Evolutionary conservation across 2,113 vertebrate genomes (phyloP).

Genomic region (Sminthopsis crassicaudata): DNA sequence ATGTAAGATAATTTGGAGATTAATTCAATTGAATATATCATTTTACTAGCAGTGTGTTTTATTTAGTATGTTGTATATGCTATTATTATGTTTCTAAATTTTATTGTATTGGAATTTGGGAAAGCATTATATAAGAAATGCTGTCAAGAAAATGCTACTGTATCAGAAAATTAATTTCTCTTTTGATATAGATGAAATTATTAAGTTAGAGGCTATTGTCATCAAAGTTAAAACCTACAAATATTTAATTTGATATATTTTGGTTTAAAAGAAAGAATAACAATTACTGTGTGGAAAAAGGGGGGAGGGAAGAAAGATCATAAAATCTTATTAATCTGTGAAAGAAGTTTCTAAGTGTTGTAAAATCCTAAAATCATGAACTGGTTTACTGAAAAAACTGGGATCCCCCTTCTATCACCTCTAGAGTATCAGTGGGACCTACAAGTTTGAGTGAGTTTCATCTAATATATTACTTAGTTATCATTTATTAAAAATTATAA

Average conservation of each 20-base stretch:
- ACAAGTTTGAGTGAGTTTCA: neutral
- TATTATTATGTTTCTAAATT: neutral
- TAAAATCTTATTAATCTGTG: neutral
- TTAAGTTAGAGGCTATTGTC: neutral
- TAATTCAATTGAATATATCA: neutral
- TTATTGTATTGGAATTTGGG: neutral
- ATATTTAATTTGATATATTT: neutral
- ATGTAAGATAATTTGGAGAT: too few relatives aligned
- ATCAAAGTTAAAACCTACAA: neutral
- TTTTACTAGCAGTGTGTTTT: neutral
- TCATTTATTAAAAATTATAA: neutral
- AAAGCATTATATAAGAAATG: neutral
- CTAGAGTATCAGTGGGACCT: neutral
- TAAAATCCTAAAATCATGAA: neutral
- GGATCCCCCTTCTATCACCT: neutral
- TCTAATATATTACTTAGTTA: neutral
- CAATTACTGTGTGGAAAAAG: neutral
- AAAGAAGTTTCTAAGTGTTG: neutral
- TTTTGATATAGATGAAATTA: neutral
- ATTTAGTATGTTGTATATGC: neutral
- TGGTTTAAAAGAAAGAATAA: neutral
- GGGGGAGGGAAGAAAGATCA: neutral
- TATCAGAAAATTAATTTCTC: neutral
- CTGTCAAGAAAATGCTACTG: neutral
- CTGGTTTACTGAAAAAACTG: neutral